These are phyloP conservation scores for Crotalus tigris DNA, from an alignment of 2,113 vertebrate genomes.

Conservation along the genomic window DNA sequence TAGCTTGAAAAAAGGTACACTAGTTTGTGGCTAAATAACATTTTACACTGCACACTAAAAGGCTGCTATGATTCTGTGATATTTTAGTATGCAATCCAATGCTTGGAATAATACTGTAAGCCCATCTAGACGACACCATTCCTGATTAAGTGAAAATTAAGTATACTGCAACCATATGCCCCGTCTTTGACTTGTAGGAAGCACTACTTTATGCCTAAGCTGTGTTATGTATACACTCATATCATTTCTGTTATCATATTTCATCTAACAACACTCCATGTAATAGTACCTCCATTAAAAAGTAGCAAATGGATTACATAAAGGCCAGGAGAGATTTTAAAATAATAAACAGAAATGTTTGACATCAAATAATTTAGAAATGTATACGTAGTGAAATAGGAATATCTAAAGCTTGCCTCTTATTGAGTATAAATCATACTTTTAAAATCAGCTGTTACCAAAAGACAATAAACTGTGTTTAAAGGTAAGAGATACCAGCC, in stretches of 20 bases:
- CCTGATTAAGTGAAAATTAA: neutral
- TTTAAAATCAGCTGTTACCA: neutral
- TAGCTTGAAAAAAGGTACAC: neutral
- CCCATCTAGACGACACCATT: neutral
- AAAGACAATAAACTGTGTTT: neutral
- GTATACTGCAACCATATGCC: neutral
- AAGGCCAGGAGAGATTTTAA: neutral
- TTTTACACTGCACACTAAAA: neutral
- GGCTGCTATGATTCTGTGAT: neutral
- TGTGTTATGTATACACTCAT: neutral
- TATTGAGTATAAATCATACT: neutral
- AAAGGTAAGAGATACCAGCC: neutral
- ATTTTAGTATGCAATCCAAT: neutral
- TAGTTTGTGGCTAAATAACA: neutral
- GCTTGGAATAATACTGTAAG: neutral
- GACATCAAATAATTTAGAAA: constrained; percentile 9
- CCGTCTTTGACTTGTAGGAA: neutral
- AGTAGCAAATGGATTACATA: constrained; percentile 2
- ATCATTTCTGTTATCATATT: neutral
- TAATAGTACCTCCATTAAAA: neutral
- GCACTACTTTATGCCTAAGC: neutral
- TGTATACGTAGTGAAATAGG: neutral
- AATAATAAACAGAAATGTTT: neutral
- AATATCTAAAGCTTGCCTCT: neutral
- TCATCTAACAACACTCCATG: neutral